Evolutionary conservation across 2,797 vertebrate genomes (phyloP).

Genomic region (Stomatorhinus walkeri): DNA sequence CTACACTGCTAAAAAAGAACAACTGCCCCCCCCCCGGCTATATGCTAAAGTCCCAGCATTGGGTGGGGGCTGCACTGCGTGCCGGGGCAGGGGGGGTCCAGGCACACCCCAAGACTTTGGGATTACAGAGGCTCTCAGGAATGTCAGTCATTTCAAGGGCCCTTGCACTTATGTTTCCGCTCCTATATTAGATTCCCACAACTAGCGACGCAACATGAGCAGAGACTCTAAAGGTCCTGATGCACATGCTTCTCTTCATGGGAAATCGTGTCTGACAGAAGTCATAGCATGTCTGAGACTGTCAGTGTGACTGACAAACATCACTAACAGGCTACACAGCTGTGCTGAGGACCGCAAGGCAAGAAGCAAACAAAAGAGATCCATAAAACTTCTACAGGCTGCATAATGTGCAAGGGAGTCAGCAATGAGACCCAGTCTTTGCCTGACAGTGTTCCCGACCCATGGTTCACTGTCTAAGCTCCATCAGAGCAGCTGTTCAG

Average conservation of each 20-base stretch:
- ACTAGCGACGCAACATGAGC: conserved; percentile 26
- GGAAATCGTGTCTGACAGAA: background rate
- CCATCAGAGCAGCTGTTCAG: background rate
- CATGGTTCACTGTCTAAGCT: background rate
- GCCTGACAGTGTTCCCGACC: background rate
- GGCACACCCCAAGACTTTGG: conserved; percentile 18
- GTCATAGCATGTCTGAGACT: background rate
- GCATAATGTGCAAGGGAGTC: background rate
- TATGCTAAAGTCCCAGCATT: background rate
- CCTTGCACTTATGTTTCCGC: background rate
- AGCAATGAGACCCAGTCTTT: background rate
- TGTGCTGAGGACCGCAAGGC: background rate
- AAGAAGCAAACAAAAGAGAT: background rate
- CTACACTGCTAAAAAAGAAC: too few species aligned
- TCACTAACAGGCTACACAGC: background rate
- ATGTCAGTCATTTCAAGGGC: conserved; percentile 26
- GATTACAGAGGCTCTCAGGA: background rate
- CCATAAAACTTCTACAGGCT: background rate
- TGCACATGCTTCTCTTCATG: background rate
- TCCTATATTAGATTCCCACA: conserved; percentile 18
- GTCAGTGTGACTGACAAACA: background rate
- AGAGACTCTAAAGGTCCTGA: background rate
- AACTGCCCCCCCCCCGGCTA: background rate
- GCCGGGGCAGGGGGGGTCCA: background rate
- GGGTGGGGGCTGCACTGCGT: background rate